Conservation (phyloP, 2,113 vertebrate genomes). For the Datnioides undecimradiatus region DNA sequence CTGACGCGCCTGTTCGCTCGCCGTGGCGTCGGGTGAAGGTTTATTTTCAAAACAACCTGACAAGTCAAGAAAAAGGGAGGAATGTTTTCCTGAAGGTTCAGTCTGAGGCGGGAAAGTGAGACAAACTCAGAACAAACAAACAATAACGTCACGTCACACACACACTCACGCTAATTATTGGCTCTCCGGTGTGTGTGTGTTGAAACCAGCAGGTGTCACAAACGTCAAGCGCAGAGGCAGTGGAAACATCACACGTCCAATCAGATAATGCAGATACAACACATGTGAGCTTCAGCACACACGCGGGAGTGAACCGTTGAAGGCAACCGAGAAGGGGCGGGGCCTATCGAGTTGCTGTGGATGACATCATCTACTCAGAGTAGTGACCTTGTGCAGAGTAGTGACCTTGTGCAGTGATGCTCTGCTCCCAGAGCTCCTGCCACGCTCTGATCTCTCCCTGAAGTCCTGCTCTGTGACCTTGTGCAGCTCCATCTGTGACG, state of each 20-base stretch:
- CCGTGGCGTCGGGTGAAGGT: neutral
- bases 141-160: neutral
- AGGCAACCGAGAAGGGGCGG: no score
- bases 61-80: neutral
- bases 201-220: neutral
- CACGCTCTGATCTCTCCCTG: no score
- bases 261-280: neutral
- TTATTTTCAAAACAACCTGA: conserved; percentile 17
- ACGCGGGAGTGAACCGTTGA: no score
- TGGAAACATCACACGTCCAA: neutral
- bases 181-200: no score
- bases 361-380: no score
- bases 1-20: neutral
- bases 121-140: neutral
- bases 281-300: neutral
- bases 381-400: no score
- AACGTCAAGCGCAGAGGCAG: neutral
- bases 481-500: no score
- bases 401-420: no score
- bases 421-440: no score
- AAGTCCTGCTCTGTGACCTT: no score
- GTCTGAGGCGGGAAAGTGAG: neutral
- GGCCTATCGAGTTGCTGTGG: no score
- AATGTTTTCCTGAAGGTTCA: neutral
- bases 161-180: neutral